Evolutionary conservation across 1,140 invertebrate genomes (phyloP).

Genomic region (Holcopasites calliopsidis): DNA sequence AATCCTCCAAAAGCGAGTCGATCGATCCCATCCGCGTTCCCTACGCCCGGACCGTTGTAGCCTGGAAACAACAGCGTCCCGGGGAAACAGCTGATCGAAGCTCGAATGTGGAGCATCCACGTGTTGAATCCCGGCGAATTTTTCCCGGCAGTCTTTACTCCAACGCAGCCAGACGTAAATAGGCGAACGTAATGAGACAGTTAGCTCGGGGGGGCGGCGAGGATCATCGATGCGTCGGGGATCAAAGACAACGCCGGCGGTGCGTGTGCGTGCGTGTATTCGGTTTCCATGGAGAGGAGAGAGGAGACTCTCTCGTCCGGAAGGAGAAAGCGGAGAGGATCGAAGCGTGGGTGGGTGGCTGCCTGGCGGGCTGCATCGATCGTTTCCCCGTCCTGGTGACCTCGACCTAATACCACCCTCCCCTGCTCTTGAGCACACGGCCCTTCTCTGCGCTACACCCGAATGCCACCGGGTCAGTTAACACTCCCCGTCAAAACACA

Average conservation of each 20-base stretch:
- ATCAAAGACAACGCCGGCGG: neutral
- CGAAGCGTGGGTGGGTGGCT: slow-evolving; percentile 40
- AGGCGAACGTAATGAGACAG: slow-evolving; percentile 3
- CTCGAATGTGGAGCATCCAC: slow-evolving; percentile 33
- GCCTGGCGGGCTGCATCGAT: slow-evolving; percentile 74
- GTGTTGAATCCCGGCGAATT: slow-evolving; percentile 18
- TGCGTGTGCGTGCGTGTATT: neutral
- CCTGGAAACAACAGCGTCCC: slow-evolving; percentile 9
- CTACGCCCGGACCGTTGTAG: neutral
- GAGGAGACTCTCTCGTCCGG: slow-evolving; percentile 25
- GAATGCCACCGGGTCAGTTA: slow-evolving; percentile 66
- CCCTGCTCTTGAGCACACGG: slow-evolving; percentile 40
- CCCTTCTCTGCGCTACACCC: slow-evolving; percentile 44
- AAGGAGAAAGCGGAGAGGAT: slow-evolving; percentile 36
- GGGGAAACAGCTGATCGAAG: slow-evolving; percentile 40
- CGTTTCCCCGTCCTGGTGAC: slow-evolving; percentile 76
- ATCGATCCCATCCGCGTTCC: neutral
- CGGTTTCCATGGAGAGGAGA: neutral
- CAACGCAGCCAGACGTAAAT: slow-evolving; percentile 34
- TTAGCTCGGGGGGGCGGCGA: too few relatives aligned
- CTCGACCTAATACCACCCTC: slow-evolving; percentile 77
- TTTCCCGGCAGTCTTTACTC: neutral
- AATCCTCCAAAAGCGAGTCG: neutral
- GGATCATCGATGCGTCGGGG: neutral
- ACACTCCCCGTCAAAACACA: slow-evolving; percentile 71